Evolutionary conservation across 2,888 invertebrate species (phyloP), one percentile per base, ranked within the genome.

Genomic region (Physocephala rufipes): DNA sequence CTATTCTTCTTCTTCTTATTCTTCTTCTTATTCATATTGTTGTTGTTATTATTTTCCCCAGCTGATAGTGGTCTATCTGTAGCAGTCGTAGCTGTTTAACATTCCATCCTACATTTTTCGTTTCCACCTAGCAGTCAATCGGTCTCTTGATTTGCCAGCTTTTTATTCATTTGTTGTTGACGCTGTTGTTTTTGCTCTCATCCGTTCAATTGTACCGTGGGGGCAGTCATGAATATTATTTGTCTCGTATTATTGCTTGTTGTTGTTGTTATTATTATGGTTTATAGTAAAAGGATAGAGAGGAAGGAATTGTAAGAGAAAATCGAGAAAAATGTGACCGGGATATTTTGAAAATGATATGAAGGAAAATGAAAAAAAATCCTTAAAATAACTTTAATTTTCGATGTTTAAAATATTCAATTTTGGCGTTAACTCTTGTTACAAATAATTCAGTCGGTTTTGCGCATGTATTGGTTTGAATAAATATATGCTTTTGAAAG

Each of bases 61-160:
- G n/a, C n/a, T 47, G 65, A 21, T 19, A 67, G 21, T 67, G 30
- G 16, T 64, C 16, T 30, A 43, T 7, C 24, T 62, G 1, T 30
- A 5, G 15, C 13, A 15, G 12, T 68, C 30, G 61, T 71, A 73
- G 75, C 74, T 75, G 75, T 74, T 76, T 76, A 73, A 45, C 15
- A 12, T 45, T n/a, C n/a, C n/a, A n/a, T n/a, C n/a, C n/a, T n/a
- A n/a, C n/a, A 74, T 75, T 72, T 74, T 74, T 64, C 70, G 47
- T 26, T 65, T 36, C n/a, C n/a, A n/a, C n/a, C 64, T 58, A 28
- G 28, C 28, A 51, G 51, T 24, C 45, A 26, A 28, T 64, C 47
- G 49, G 28, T 64, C 47, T 45, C 47, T 61, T n/a, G 59, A 28
- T 55, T 63, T 61, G 61, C 63, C 71, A 59, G 65, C 30, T 67